A percentile compares a stretch with the other conserved stretches of the same genome.
Evolutionary conservation across 2,797 vertebrate genomes (phyloP).

Genomic region (Trachops cirrhosus): DNA sequence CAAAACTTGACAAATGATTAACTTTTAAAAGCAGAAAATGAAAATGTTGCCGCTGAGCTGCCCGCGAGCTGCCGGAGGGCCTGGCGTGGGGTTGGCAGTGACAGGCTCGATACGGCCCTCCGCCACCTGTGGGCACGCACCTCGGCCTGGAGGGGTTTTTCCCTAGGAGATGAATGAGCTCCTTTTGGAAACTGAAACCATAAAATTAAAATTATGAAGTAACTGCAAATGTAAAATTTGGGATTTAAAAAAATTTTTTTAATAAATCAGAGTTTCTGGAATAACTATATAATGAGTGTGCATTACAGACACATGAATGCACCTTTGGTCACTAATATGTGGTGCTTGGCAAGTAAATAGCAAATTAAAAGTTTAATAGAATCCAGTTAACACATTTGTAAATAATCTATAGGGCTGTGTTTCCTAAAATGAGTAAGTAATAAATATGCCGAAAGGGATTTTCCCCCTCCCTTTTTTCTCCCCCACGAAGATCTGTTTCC

Average conservation of each 20-base stretch:
- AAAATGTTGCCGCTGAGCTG: neutral
- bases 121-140: neutral
- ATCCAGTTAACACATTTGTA: conserved; percentile 6
- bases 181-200: conserved; percentile 35
- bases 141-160: neutral
- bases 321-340: neutral
- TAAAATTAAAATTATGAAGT: conserved; percentile 50
- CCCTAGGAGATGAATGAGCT: neutral
- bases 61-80: neutral
- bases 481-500: conserved; percentile 26
- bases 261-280: conserved; percentile 52
- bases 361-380: conserved; percentile 33
- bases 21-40: conserved; percentile 11
- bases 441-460: conserved; percentile 13
- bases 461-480: neutral
- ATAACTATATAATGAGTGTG: conserved; percentile 12
- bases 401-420: neutral
- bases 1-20: conserved; percentile 30
- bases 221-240: conserved; percentile 44
- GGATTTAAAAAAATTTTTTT: neutral
- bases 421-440: conserved; percentile 4
- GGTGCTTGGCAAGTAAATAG: neutral
- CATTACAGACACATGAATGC: neutral
- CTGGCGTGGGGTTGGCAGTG: neutral
- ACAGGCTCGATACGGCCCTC: neutral